Conservation (phyloP, 2,113 vertebrate genomes). For the Eleginops maclovinus region DNA sequence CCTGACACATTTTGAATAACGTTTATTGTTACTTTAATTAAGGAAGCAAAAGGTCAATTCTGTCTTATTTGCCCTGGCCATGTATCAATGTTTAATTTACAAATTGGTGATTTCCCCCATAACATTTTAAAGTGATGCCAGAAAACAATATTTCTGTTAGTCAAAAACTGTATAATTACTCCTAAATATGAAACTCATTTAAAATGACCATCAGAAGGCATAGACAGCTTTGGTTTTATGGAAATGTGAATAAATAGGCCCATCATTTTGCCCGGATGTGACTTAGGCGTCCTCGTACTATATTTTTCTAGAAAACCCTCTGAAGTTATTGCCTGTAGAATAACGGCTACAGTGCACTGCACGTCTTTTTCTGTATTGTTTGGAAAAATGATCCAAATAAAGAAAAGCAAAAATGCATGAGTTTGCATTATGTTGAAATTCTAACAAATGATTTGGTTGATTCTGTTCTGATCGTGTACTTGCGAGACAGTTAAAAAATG, state of each 20-base stretch:
- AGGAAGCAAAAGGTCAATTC: not conserved
- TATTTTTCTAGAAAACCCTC: too few species aligned
- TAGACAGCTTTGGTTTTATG: too few species aligned
- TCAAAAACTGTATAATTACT: too few species aligned
- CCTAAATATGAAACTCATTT: too few species aligned
- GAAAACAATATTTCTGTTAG: too few species aligned
- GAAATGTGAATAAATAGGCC: too few species aligned
- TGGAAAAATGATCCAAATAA: not conserved
- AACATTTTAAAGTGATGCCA: too few species aligned
- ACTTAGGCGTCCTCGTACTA: too few species aligned
- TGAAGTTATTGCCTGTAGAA: not conserved
- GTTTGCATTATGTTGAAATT: not conserved
- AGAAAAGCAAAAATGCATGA: not conserved
- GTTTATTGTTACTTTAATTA: not conserved
- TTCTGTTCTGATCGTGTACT: not conserved
- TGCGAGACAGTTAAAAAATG: not conserved
- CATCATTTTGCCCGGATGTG: too few species aligned
- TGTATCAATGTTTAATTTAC: not conserved
- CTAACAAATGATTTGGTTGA: not conserved
- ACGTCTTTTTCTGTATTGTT: not conserved
- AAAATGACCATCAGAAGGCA: too few species aligned
- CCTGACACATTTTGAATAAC: too few species aligned
- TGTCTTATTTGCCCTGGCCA: not conserved
- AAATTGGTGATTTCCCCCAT: too few species aligned
- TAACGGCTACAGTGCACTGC: not conserved